Percentiles rank a stretch among this genome's conserved stretches.
Conservation (phyloP, 2,888 invertebrate genomes). For the Athalia cordata region DNA sequence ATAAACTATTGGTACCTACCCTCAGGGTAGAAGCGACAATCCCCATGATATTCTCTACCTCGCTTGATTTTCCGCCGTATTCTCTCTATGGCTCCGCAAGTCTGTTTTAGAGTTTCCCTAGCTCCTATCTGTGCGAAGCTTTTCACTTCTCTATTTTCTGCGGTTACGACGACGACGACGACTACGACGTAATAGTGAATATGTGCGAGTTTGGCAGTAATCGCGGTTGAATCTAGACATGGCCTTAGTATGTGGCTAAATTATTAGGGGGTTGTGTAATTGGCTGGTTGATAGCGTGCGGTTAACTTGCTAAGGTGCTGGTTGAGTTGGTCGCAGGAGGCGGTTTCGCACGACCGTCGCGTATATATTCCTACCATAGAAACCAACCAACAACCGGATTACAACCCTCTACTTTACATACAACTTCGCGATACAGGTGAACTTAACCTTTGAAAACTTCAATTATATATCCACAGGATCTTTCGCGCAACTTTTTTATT, state of each 20-base stretch:
- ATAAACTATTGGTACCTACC: no score
- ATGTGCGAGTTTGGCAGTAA: conserved; percentile 47
- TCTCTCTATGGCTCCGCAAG: not conserved
- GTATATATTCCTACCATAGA: not conserved
- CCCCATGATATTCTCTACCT: no score
- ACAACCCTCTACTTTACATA: not conserved
- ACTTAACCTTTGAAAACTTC: no score
- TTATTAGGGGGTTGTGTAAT: conserved; percentile 68
- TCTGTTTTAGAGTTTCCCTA: no score
- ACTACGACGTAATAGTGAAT: conserved; percentile 44
- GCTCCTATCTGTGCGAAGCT: no score
- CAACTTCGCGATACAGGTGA: not conserved
- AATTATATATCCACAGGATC: no score
- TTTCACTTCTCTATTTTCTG: no score
- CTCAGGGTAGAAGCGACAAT: no score
- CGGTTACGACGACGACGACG: no score
- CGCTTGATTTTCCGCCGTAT: not conserved
- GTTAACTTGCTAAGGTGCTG: conserved; percentile 54
- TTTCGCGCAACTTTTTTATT: no score
- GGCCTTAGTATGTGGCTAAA: conserved; percentile 61
- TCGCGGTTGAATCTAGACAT: conserved; percentile 62
- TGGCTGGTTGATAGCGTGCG: conserved; percentile 64
- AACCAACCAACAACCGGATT: not conserved
- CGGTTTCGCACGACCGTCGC: conserved; percentile 28
- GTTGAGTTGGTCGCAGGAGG: conserved; percentile 36